These are phyloP conservation scores for Habrosyne pyritoides DNA, from an alignment of 2,888 invertebrate species.

Conservation along the genomic window DNA sequence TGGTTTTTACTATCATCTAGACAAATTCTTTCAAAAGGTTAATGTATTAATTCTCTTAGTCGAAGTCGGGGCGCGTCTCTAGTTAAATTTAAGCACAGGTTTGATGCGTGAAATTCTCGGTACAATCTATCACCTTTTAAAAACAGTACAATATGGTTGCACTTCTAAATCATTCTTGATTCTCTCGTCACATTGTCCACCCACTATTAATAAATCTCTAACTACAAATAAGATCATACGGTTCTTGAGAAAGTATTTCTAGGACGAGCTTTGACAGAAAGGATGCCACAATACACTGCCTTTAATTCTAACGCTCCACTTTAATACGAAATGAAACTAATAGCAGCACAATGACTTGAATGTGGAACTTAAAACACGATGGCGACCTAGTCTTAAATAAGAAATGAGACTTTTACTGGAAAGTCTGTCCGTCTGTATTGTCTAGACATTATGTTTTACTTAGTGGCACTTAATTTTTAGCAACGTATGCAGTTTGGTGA, in stretches of 20 bases:
- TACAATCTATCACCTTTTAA: no score
- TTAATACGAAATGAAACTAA: not conserved
- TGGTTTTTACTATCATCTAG: no score
- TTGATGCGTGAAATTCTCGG: no score
- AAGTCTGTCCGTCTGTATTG: no score
- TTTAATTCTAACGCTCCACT: not conserved
- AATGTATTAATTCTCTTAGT: no score
- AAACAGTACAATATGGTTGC: not conserved
- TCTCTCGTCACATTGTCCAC: not conserved
- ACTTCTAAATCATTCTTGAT: not conserved
- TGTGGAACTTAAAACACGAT: not conserved
- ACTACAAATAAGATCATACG: constrained; percentile 14
- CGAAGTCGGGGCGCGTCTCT: no score
- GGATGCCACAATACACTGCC: not conserved
- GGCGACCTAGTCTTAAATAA: not conserved
- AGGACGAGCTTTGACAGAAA: not conserved
- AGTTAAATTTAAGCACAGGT: no score
- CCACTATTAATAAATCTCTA: not conserved
- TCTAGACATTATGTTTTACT: not conserved
- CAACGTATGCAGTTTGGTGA: no score
- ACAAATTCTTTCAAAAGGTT: no score
- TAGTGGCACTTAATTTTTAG: not conserved
- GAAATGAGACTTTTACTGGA: no score
- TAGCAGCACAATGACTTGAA: not conserved
- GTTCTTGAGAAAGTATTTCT: not conserved